Base-by-base conservation (phyloP, 2,888 invertebrate genomes). In the Sclerodermus sp. region DNA sequence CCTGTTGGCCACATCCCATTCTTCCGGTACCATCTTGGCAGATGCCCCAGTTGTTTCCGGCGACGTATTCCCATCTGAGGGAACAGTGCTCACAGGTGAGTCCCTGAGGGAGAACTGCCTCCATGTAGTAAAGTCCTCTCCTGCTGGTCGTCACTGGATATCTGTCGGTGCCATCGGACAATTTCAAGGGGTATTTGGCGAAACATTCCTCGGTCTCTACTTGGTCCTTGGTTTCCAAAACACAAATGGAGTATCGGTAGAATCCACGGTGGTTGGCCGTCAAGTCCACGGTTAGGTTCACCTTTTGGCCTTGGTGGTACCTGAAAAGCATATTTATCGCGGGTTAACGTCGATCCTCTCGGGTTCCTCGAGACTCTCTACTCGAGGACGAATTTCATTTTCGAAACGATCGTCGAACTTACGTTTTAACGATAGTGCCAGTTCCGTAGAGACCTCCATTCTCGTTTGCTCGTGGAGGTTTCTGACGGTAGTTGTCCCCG, bases 201-300 rank as follows among this genome's bases (percentile, higher is more conserved):
- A 83, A 84, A 54, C 84, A 85, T 1, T 73, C 77, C 41, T 84
- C 83, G 1, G 79, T 80, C 62, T 84, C 84, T 1, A 67, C 64
- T 32, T 73, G 74, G 23, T 64, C 58, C 1, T 60, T 59, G 36
- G 70, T 65, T 57, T 79, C 79, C 51, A 84, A 56, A 34, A 79
- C 79, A 56, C 84, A 84, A 2, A 84, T 52, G 34, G 80, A 71
- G 42, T 79, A 84, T 38, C 73, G 67, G 49, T 83, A 80, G 60
- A 78, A 74, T 2, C 83, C 83, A 55, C 66, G 36, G 55, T 83
- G 83, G 57, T 81, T 82, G 9, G 80, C 79, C 0, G 82, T 81
- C 4, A 83, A 57, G 12, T 62, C 52, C 0, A 79, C 77, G 16
- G 63, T 69, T 1, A 81, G 60, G 0, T 62, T 57, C 4, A 79